Conservation (phyloP, 2,888 invertebrate genomes). For the Cheilosia impressa region DNA sequence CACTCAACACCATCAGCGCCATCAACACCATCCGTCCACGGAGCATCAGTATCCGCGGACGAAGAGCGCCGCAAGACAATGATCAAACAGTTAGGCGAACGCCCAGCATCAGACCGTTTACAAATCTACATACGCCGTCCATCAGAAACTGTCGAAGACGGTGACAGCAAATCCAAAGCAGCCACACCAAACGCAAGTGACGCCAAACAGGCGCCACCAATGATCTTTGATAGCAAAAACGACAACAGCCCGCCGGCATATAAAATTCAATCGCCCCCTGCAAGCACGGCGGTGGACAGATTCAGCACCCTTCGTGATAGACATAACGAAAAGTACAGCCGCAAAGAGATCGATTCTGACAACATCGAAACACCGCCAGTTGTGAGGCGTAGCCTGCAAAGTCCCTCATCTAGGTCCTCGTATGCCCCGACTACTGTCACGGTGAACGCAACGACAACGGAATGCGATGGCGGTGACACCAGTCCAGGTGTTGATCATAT, state of each 20-base stretch:
- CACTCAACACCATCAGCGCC: conserved; percentile 85
- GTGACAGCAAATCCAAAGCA: conserved; percentile 55
- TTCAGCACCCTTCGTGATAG: conserved; percentile 78
- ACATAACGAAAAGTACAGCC: conserved; percentile 85
- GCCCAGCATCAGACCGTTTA: conserved; percentile 85
- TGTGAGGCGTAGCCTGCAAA: conserved; percentile 87
- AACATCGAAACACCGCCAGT: conserved; percentile 96
- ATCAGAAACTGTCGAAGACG: conserved; percentile 78
- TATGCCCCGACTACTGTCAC: conserved; percentile 79
- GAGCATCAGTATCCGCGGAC: conserved; percentile 86
- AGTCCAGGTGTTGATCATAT: conserved; percentile 79
- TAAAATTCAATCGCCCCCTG: conserved; percentile 69
- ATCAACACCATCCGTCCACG: conserved; percentile 81
- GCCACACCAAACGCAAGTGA: conserved; percentile 55
- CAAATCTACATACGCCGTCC: conserved; percentile 86
- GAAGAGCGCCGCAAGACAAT: conserved; percentile 86
- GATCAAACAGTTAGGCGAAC: conserved; percentile 85
- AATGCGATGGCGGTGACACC: conserved; percentile 81
- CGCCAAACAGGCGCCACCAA: conserved; percentile 44
- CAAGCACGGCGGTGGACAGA: conserved; percentile 76
- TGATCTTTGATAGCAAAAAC: conserved; percentile 54
- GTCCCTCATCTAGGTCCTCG: conserved; percentile 45
- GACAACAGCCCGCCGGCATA: conserved; percentile 33
- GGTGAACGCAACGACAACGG: conserved; percentile 71
- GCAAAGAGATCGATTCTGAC: conserved; percentile 94